phyloP scores from a whole-genome alignment of 2,888 invertebrate genomes.

The Phlogophora meticulosa region DNA sequence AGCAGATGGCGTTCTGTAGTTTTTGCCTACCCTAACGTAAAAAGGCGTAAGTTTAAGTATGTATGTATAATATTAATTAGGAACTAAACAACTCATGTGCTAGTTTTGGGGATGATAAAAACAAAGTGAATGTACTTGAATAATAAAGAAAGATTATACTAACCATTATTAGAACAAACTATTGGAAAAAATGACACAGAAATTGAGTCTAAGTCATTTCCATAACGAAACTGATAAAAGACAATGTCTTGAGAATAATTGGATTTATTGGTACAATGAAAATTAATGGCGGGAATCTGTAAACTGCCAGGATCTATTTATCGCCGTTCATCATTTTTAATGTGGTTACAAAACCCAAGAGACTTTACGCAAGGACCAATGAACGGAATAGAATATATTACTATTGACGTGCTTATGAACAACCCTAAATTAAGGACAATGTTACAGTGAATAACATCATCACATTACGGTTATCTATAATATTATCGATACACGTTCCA shows the following conservation, averaged over 20 bases:
- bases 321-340: conserved; percentile 37
- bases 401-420: conserved; percentile 16
- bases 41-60: no score
- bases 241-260: conserved; percentile 9
- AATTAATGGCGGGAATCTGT: conserved; percentile 15
- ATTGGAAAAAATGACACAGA: neutral
- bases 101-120: no score
- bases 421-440: conserved; percentile 37
- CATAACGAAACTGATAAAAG: conserved; percentile 14
- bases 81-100: no score
- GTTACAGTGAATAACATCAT: neutral
- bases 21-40: no score
- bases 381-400: conserved; percentile 33
- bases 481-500: no score
- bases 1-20: no score
- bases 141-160: no score
- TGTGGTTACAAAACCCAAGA: conserved; percentile 12
- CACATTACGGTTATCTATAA: no score
- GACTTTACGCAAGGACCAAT: neutral
- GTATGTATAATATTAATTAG: no score
- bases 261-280: conserved; percentile 24
- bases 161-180: no score
- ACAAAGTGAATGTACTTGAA: no score
- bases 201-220: conserved; percentile 15
- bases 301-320: conserved; percentile 28